These are phyloP conservation scores for Mechanitis messenoides DNA, from an alignment of 2,888 invertebrate species.

Conservation along the genomic window DNA sequence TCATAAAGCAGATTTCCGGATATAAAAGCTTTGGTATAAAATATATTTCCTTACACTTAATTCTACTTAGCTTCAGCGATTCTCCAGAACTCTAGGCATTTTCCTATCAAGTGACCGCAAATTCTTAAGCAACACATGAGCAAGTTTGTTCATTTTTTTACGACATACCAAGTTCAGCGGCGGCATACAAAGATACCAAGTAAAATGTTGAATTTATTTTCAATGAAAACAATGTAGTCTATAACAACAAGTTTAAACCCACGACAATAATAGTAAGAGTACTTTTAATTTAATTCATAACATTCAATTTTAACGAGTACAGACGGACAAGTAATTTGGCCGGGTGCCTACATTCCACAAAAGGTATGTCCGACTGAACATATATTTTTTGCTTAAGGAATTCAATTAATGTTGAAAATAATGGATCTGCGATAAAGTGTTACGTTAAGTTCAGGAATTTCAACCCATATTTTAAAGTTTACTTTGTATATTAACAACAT, in stretches of 20 bases:
- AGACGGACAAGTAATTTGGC: constrained; percentile 58
- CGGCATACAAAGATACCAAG: constrained; percentile 35
- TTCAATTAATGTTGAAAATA: constrained; percentile 52
- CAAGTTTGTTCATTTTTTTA: constrained; percentile 43
- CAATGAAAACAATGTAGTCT: no score
- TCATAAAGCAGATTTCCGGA: constrained; percentile 22
- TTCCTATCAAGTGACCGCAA: constrained; percentile 47
- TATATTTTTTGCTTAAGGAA: constrained; percentile 41
- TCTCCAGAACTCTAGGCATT: constrained; percentile 37
- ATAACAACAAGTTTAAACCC: constrained; percentile 8
- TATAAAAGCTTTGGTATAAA: constrained; percentile 7
- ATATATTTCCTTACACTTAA: no score
- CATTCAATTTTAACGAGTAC: constrained; percentile 46
- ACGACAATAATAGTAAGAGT: constrained; percentile 14
- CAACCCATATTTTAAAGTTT: neutral
- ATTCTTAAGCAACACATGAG: constrained; percentile 38
- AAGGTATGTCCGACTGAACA: constrained; percentile 46
- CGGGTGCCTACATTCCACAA: constrained; percentile 57
- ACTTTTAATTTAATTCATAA: constrained; percentile 48
- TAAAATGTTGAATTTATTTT: no score
- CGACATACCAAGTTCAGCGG: constrained; percentile 34
- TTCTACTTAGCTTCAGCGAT: constrained; percentile 11
- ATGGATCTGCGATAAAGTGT: constrained; percentile 22
- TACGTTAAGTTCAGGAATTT: constrained; percentile 4
- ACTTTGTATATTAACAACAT: neutral